These are phyloP conservation scores for Catagonus wagneri DNA, from an alignment of 2,113 vertebrate species.

Conservation along the genomic window DNA sequence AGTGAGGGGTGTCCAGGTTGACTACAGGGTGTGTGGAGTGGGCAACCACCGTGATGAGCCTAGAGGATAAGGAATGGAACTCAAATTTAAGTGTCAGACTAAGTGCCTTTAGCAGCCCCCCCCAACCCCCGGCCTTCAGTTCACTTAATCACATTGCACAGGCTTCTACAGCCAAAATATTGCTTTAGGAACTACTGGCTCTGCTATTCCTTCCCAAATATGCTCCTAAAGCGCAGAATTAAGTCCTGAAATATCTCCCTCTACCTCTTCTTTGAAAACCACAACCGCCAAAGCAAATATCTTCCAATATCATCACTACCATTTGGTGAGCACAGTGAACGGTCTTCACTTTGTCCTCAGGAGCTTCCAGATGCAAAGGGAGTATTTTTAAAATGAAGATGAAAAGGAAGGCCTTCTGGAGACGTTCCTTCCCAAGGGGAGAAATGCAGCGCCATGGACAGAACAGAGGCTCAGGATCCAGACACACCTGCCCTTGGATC, in stretches of 20 bases:
- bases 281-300: neutral
- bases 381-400: neutral
- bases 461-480: neutral
- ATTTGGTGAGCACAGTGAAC: neutral
- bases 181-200: neutral
- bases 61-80: neutral
- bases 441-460: neutral
- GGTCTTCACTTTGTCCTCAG: neutral
- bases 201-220: neutral
- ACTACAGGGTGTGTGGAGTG: neutral
- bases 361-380: neutral
- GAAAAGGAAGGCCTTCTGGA: neutral
- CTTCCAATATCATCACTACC: neutral
- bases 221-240: neutral
- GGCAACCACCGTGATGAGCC: neutral
- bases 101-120: neutral
- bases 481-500: neutral
- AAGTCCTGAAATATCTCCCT: neutral
- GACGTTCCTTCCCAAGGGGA: neutral
- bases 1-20: accelerated
- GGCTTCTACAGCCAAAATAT: neutral
- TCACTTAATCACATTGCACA: neutral
- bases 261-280: neutral
- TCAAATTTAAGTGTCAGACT: neutral
- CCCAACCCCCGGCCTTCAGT: neutral